Conservation (phyloP, 2,113 vertebrate genomes). For the Hipposideros armiger region DNA sequence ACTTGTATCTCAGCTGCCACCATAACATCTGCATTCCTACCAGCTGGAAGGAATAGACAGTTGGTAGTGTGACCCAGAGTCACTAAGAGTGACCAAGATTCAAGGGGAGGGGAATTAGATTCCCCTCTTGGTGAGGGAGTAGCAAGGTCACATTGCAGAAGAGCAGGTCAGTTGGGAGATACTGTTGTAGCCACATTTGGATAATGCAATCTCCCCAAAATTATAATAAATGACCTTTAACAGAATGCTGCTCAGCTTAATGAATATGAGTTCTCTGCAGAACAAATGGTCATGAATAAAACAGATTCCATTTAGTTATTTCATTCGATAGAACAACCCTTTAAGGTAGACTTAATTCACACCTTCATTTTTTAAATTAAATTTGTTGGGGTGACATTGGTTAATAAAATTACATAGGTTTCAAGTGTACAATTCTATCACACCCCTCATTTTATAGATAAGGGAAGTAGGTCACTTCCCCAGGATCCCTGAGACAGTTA, state of each 20-base stretch:
- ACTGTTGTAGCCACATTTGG: conserved; percentile 14
- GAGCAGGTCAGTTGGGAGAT: not conserved
- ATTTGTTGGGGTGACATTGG: too few relatives aligned
- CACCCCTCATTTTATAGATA: not conserved
- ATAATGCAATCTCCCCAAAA: conserved; percentile 38
- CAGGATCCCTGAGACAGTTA: not conserved
- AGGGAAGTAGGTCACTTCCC: not conserved
- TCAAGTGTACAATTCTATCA: too few relatives aligned
- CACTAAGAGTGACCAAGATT: not conserved
- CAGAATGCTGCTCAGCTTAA: conserved; percentile 44
- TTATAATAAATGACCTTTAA: conserved; percentile 52
- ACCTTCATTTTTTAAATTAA: not conserved
- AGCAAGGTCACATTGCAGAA: not conserved
- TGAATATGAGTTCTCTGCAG: conserved; percentile 23
- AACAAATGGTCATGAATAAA: conserved; percentile 56
- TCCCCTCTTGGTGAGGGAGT: not conserved
- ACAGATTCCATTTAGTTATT: conserved; percentile 36
- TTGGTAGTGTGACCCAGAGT: not conserved
- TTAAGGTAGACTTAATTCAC: conserved; percentile 36
- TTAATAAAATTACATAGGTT: too few relatives aligned
- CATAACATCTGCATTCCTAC: conserved; percentile 4
- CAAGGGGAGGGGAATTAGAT: not conserved
- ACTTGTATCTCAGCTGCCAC: not conserved
- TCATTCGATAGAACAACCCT: conserved; percentile 16
- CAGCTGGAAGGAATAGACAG: not conserved